Evolutionary conservation across 2,888 invertebrate species (phyloP), one percentile per base, ranked within the genome.

Genomic region (Sarcophaga rosellei): DNA sequence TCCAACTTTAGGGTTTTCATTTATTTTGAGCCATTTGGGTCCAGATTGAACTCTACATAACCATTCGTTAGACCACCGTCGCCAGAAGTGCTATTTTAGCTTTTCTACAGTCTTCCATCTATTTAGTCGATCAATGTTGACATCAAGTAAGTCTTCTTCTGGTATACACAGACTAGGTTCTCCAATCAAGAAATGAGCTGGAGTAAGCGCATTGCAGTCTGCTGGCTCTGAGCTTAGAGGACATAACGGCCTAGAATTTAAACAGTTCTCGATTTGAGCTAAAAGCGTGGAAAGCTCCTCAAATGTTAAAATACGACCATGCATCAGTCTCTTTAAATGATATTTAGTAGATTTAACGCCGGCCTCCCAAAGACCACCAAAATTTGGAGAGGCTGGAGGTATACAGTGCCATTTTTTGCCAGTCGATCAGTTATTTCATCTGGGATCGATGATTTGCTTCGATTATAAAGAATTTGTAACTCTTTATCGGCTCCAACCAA

Each of bases 81-180:
- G 69, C 87, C 88, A 88, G 23, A 88, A 88, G 57, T 88, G 84
- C 57, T 80, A 76, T 57, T 85, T 82, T 20, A 82, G 8, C n/a
- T 35, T 15, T 65, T 73, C 79, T 44, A 85, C 72, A 0, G 57
- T 75, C 72, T 75, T 82, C 82, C 85, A 82, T 17, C 82, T 63
- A 10, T 35, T 61, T 11, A 88, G 17, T 2, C 47, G 57, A n/a
- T 84, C 72, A 11, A 85, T 84, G 21, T 80, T 83, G 20, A 45
- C 10, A 62, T 85, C 66, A 23, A 77, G 62, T 15, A 85, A 11
- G 62, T 77, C 21, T n/a, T 81, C 74, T 20, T 81, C 81, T 11
- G 77, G 85, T 4, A 85, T 15, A 20, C 61, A 72, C 1, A 77
- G 15, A 5, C 59, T 77, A 4, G 80, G 78, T 59, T 85, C 68